Percentiles rank a stretch among this genome's conserved stretches.
Conservation (phyloP, 64 coral and sea anemone genomes). For the Actinia equina region DNA sequence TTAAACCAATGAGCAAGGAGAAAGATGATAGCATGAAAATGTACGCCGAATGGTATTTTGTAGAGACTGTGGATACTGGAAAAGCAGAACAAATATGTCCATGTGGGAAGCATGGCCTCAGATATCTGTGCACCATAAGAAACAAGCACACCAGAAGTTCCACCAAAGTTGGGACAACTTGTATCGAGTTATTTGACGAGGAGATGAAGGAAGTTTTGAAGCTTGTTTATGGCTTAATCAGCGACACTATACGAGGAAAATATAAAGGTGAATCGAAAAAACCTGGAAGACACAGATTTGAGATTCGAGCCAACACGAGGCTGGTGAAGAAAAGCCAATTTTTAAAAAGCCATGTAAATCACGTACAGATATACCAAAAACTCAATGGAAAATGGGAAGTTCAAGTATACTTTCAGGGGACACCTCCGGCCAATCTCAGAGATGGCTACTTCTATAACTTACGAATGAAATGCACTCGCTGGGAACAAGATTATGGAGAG, state of each 20-base stretch:
- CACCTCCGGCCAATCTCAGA: not conserved
- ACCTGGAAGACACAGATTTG: constrained; percentile 11
- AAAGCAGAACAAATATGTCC: constrained; percentile 2
- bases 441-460: not conserved
- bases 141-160: constrained; percentile 18
- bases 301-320: constrained; percentile 13
- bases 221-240: constrained; percentile 25
- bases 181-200: constrained; percentile 36
- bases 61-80: not conserved
- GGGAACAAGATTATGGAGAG: not conserved
- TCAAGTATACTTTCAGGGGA: not conserved
- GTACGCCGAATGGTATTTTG: constrained; percentile 28
- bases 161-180: constrained; percentile 31
- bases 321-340: not conserved
- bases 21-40: constrained; percentile 18
- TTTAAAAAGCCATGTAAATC: not conserved
- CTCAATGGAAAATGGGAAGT: not conserved
- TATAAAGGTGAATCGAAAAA: constrained; percentile 27
- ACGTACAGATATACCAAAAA: not conserved
- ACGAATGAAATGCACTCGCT: not conserved
- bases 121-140: constrained; percentile 12
- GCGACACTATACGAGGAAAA: not conserved
- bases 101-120: constrained; percentile 34
- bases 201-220: constrained; percentile 42
- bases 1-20: constrained; percentile 12